Evolutionary conservation across 2,797 vertebrate species (phyloP).

Genomic region (Varecia variegata): DNA sequence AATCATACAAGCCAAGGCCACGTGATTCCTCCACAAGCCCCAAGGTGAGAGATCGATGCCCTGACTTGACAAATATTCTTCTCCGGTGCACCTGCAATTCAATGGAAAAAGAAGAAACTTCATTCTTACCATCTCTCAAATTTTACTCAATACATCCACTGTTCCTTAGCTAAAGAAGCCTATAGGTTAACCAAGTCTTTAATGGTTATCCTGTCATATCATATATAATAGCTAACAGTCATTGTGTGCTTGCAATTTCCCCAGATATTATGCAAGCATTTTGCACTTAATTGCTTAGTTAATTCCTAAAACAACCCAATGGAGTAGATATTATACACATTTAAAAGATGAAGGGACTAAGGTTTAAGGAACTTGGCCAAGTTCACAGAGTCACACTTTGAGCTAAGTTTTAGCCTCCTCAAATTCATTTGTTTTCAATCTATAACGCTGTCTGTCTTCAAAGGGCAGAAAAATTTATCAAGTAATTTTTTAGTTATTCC

Average conservation of each 20-base stretch:
- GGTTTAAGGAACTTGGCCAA: neutral
- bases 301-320: neutral
- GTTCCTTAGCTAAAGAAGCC: neutral
- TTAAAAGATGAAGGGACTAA: neutral
- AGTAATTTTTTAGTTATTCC: neutral
- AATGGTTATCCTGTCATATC: neutral
- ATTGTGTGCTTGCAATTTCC: neutral
- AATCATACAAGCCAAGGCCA: constrained; percentile 89
- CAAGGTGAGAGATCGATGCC: constrained; percentile 89
- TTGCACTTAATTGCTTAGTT: neutral
- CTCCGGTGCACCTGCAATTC: constrained; percentile 89
- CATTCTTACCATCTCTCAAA: neutral
- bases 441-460: neutral
- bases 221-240: neutral
- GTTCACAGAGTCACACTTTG: neutral
- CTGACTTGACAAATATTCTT: constrained; percentile 87
- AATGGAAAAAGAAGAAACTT: neutral
- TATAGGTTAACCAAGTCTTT: neutral
- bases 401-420: neutral
- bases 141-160: neutral
- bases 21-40: constrained; percentile 93
- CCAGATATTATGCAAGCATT: neutral
- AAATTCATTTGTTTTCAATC: neutral
- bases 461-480: neutral
- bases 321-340: neutral